Base-by-base conservation (phyloP, 2,888 invertebrate genomes). In the Lamproptera curius region DNA sequence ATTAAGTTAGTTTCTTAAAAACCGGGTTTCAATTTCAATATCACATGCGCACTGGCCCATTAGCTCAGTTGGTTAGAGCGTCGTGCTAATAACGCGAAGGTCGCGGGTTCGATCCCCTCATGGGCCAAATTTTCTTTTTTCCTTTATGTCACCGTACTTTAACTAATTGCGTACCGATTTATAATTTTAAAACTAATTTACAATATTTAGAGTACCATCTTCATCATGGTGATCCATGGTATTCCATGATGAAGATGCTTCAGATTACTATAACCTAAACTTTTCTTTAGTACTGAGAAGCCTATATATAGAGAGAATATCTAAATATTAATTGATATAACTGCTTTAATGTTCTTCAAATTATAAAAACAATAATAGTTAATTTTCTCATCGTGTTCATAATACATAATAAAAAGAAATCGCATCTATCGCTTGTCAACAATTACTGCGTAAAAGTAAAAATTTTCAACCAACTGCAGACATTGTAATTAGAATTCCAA, bases 401-500 rank as follows among this genome's bases (percentile, higher is more conserved):
- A 23, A 23, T n/a, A n/a, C n/a, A n/a, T n/a, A n/a, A n/a, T n/a
- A n/a, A n/a, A n/a, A n/a, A n/a, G n/a, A n/a, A n/a, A n/a, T n/a
- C n/a, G n/a, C n/a, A n/a, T n/a, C n/a, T n/a, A n/a, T n/a, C n/a
- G n/a, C n/a, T n/a, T n/a, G n/a, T n/a, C n/a, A n/a, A n/a, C n/a
- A n/a, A n/a, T n/a, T n/a, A n/a, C n/a, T 13, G 10, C 11, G 11
- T 14, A 31, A n/a, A 13, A 2, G 4, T 31, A 4, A 31, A 28
- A 34, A 38, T 17, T 26, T 9, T 2, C 28, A 41, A 28, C 26
- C 10, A 17, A n/a, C 13, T 46, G 13, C 36, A 41, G 14, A 46
- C 48, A 53, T 42, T 53, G 46, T 51, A 50, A 53, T 53, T 52
- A 46, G 42, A 52, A 53, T 55, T 62, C 59, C 66, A 69, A 72